Base-by-base conservation (phyloP, 35 echinoderm and acorn worm species). In the Strongylocentrotus purpuratus region DNA sequence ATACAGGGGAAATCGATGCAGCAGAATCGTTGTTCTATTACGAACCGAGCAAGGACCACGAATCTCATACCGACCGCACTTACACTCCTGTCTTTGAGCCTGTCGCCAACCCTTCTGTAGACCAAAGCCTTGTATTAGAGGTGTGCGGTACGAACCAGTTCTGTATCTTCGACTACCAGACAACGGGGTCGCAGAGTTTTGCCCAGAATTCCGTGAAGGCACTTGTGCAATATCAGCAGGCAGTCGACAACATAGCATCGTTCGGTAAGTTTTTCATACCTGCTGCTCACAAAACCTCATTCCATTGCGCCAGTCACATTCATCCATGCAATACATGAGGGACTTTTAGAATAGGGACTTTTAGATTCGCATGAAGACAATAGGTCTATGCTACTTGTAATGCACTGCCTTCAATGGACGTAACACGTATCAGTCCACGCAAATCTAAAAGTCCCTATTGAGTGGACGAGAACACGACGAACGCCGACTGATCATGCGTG, bases 141-240 rank as follows among this genome's bases (percentile, higher is more conserved):
- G 91, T 93, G 11, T 93, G 91, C 20, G 46, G 48, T 4, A 58
- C 45, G 11, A 93, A 93, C 48, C 48, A 47, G 91, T 93, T 93
- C 48, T 93, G 91, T 32, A 50, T 58, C 91, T 93, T 93, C 46
- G 91, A 93, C 48, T 93, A 18, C 48, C 91, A 93, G 48, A 52
- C 91, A 22, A 93, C 91, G 4, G 91, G 91, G 0, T 46, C 33
- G 2, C 91, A n/a, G 28, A 58, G 46, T 58, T 93, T 93, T 48
- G 91, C 91, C 5, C 91, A 93, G 31, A 58, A 18, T 32, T 93
- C 46, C 9, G 14, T 93, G n/a, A 2, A 93, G 10, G 22, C 91
- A n/a, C 8, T 93, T 13, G 9, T 9, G 28, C 11, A 50, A 18
- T 93, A 48, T 93, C 33, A 93, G 25, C 33, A 25, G 46, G 91